Base-by-base conservation (phyloP, 92 coral and sea anemone species). In the Ricordea florida region DNA sequence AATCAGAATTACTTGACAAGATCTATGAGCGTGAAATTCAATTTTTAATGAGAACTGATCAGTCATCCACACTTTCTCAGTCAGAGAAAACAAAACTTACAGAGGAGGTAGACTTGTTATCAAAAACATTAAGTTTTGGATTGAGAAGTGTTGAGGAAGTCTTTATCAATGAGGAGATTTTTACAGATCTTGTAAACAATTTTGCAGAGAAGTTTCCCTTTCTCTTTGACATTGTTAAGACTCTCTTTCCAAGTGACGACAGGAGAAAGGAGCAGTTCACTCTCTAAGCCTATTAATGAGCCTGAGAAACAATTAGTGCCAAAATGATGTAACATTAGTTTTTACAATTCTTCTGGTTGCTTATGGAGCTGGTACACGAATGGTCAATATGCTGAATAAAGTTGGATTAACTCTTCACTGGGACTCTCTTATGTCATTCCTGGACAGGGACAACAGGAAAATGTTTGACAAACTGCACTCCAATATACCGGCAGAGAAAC, bases 21-120 rank as follows among this genome's bases (percentile, higher is more conserved):
- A 14, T 79, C 15, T 79, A 68, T 45, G 85, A 45, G 35, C 70
- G 68, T 16, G 85, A 79, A 69, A 44, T 79, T 13, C 29, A 68
- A 59, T 69, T 69, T 58, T 29, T 79, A 23, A 14, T 31, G 40
- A 34, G 62, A 10, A 30, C 15, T 47, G 20, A 22, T 59, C 6
- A 16, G n/a, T 31, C 26, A 20, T 46, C 85, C 66, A 35, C 40
- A 42, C 74, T 23, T 23, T 69, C 78, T 21, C 72, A 1, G 60
- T 38, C 45, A 42, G 59, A 55, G 78, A 65, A 57, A 20, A 22
- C 14, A 18, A 52, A 27, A 62, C 82, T 76, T 62, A 52, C 63
- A 20, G 83, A 74, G 17, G 81, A 62, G 35, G 71, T 51, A 50
- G 56, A 65, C 6, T 3, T 47, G 32, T 28, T 76, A 10, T 62